These are phyloP conservation scores for Atractosteus spatula DNA, from an alignment of 2,113 vertebrate species.

Conservation along the genomic window DNA sequence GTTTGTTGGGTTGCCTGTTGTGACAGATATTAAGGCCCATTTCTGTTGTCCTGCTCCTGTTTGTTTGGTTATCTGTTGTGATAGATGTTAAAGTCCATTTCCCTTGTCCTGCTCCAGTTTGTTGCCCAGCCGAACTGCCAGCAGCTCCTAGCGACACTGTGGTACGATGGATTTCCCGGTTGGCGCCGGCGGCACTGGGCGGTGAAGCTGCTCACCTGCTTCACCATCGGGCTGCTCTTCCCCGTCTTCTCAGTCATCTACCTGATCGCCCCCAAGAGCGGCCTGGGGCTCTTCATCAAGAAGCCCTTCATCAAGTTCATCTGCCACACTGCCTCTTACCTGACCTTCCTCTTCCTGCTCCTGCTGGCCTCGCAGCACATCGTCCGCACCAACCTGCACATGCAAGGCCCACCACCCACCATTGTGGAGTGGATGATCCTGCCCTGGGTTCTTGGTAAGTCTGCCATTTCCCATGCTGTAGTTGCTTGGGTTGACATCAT, in stretches of 20 bases:
- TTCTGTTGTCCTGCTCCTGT: constrained; percentile 60
- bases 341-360: constrained; percentile 97
- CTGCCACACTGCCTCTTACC: constrained; percentile 96
- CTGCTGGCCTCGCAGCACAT: constrained; percentile 96
- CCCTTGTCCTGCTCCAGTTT: constrained; percentile 67
- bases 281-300: constrained; percentile 94
- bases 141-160: constrained; percentile 92
- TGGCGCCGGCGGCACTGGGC: constrained; percentile 96
- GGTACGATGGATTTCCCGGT: constrained; percentile 96
- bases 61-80: constrained; percentile 57
- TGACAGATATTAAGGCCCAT: no score
- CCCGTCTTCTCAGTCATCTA: constrained; percentile 90
- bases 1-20: constrained; percentile 69
- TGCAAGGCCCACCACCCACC: constrained; percentile 88
- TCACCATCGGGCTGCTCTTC: constrained; percentile 92
- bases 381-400: constrained; percentile 79
- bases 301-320: constrained; percentile 99
- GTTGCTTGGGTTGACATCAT: no score
- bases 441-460: constrained; percentile 91
- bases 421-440: constrained; percentile 98
- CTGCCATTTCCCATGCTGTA: no score
- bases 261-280: constrained; percentile 91
- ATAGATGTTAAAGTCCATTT: not conserved
- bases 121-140: constrained; percentile 98
- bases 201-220: constrained; percentile 90